Base-by-base conservation (phyloP, 37 sponge, comb jelly and placozoan genomes). In the Aplysina aerophoba region DNA sequence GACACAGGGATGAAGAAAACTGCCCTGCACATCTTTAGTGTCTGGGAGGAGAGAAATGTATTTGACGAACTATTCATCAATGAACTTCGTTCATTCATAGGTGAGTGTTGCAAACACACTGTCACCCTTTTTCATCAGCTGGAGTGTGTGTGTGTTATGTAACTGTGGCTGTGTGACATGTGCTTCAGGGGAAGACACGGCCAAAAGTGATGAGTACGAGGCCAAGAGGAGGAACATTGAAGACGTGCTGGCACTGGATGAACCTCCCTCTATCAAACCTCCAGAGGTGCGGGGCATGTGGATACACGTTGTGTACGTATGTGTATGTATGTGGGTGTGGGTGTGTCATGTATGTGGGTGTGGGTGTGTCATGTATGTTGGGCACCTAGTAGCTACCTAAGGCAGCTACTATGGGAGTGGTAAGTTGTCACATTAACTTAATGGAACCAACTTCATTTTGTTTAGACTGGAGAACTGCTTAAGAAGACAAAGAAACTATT, bases 1-100 rank as follows among this genome's bases (percentile, higher is more conserved):
- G 91, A 90, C 62, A 84, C 71, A 16, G 55, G 85, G 21, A 86
- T 93, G 34, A 59, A 50, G 40, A 88, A 90, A 67, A 82, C 95
- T n/a, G 85, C 87, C 16, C 84, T 79, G 37, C 87, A 93, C 3
- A 91, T 97, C 34, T 53, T 97, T 16, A 73, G 59, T 28, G 88
- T 97, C 0, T 97, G 97, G 97, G 90, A 97, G 71, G 93, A 97
- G 78, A 71, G 97, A 33, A 86, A 74, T 37, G 90, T 97, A 0
- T 94, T 97, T 69, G 89, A 92, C 8, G 39, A 57, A 0, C 83
- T 82, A 17, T 35, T 55, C 0, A 30, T 92, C 44, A 84, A n/a
- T 41, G 83, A 82, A 38, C 79, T 89, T 63, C 89, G 86, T 44
- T 38, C 85, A 19, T 19, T 83, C 4, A 60, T 92, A 0, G 84